phyloP scores from a whole-genome alignment of 2,797 vertebrate species.

The Arrhamphus sclerolepis region DNA sequence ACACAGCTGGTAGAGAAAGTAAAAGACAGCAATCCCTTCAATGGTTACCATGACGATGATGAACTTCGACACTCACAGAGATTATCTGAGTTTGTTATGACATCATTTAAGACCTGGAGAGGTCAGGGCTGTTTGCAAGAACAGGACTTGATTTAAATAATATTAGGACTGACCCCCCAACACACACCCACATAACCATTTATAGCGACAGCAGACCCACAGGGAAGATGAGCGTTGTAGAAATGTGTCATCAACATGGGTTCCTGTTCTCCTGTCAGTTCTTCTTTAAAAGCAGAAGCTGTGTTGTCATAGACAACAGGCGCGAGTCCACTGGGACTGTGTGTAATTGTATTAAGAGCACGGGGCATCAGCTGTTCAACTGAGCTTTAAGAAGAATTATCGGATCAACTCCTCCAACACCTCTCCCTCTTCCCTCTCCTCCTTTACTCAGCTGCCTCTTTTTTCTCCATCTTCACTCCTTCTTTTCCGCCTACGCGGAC shows the following conservation, averaged over 20 bases:
- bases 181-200: no score
- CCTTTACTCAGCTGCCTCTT: background rate
- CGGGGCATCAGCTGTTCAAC: constrained; percentile 72
- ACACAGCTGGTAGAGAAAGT: no score
- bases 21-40: no score
- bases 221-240: background rate
- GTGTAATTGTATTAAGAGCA: constrained; percentile 69
- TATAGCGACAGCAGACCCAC: no score
- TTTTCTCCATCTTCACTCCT: background rate
- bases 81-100: no score
- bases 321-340: constrained; percentile 39
- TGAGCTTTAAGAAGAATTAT: constrained; percentile 72
- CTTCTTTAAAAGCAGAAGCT: constrained; percentile 26
- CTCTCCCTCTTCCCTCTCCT: background rate
- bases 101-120: no score
- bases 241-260: no score
- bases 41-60: no score
- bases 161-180: no score
- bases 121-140: no score
- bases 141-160: no score
- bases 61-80: no score
- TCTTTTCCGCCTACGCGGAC: background rate
- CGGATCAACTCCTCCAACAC: constrained; percentile 50
- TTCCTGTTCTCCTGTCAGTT: constrained; percentile 6
- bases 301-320: constrained; percentile 28